Evolutionary conservation across 2,113 vertebrate genomes (phyloP).

Genomic region (Menidia beryllina): DNA sequence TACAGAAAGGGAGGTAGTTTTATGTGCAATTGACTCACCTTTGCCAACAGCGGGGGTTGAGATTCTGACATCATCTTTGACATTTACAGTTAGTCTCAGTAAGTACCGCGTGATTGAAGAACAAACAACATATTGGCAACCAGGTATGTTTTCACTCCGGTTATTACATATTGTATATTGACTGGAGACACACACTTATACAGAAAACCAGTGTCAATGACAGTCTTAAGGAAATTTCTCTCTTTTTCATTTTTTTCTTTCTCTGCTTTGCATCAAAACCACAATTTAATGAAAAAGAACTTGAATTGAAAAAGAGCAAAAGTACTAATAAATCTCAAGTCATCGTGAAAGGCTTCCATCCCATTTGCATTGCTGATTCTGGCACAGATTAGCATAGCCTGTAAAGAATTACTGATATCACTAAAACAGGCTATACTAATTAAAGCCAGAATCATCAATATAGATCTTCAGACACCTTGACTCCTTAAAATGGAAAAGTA

Average conservation of each 20-base stretch:
- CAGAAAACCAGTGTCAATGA: slow-evolving; percentile 4
- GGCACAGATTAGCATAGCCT: slow-evolving; percentile 90
- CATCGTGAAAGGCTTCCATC: slow-evolving; percentile 66
- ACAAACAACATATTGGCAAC: slow-evolving; percentile 12
- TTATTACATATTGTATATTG: slow-evolving; percentile 33
- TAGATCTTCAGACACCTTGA: slow-evolving; percentile 71
- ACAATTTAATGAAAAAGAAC: slow-evolving; percentile 26
- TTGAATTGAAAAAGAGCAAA: slow-evolving; percentile 22
- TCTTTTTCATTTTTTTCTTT: background rate
- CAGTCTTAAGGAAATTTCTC: slow-evolving; percentile 21
- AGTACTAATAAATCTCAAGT: slow-evolving; percentile 23
- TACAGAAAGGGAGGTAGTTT: background rate
- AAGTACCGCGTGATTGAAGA: slow-evolving; percentile 39
- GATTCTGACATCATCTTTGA: slow-evolving; percentile 53
- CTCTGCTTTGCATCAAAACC: slow-evolving; percentile 27
- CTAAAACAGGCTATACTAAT: slow-evolving; percentile 91
- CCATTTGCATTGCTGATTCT: slow-evolving; percentile 85
- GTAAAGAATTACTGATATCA: slow-evolving; percentile 87
- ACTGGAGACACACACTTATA: slow-evolving; percentile 18
- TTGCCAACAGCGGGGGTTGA: slow-evolving; percentile 18
- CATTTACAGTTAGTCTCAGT: slow-evolving; percentile 52
- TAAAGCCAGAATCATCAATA: slow-evolving; percentile 89
- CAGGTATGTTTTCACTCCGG: slow-evolving; percentile 1
- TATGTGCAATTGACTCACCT: slow-evolving; percentile 10
- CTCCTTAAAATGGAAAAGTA: slow-evolving; percentile 49